phyloP scores from a whole-genome alignment of 2,888 invertebrate species.

The Falcaria lacertinaria region DNA sequence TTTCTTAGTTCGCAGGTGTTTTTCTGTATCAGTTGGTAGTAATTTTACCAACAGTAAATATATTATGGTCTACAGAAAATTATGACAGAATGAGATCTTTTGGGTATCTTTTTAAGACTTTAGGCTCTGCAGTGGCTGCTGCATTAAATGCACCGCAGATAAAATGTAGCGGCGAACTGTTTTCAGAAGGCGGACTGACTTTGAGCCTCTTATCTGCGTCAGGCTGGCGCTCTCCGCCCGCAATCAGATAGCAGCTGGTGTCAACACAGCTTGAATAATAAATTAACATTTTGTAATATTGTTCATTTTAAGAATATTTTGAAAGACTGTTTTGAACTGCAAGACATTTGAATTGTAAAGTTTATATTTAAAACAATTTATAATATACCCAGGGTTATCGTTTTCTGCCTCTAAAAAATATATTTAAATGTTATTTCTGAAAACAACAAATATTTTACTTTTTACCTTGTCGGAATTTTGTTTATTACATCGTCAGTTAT shows the following conservation, averaged over 20 bases:
- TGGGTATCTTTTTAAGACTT: slow-evolving; percentile 6
- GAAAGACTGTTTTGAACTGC: no score
- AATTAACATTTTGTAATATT: not conserved
- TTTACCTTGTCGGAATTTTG: slow-evolving; percentile 33
- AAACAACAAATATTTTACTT: slow-evolving; percentile 34
- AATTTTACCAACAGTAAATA: no score
- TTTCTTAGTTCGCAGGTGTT: no score
- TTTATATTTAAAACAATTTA: no score
- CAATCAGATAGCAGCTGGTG: slow-evolving; percentile 43
- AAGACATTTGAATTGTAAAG: no score
- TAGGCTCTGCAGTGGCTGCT: not conserved
- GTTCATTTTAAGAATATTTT: no score
- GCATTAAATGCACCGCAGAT: slow-evolving; percentile 25
- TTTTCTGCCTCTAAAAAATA: no score
- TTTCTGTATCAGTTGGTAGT: no score
- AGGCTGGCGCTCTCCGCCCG: slow-evolving; percentile 16
- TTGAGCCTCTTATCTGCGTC: slow-evolving; percentile 39
- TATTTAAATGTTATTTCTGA: slow-evolving; percentile 28
- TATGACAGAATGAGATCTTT: no score
- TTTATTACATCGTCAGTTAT: slow-evolving; percentile 20
- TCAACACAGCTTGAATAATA: slow-evolving; percentile 21
- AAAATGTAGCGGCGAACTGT: slow-evolving; percentile 32
- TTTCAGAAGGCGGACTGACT: slow-evolving; percentile 27
- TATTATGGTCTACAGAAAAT: no score
- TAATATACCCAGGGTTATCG: no score